Conservation (phyloP, 1,140 invertebrate species). For the Solenopsis fugax region DNA sequence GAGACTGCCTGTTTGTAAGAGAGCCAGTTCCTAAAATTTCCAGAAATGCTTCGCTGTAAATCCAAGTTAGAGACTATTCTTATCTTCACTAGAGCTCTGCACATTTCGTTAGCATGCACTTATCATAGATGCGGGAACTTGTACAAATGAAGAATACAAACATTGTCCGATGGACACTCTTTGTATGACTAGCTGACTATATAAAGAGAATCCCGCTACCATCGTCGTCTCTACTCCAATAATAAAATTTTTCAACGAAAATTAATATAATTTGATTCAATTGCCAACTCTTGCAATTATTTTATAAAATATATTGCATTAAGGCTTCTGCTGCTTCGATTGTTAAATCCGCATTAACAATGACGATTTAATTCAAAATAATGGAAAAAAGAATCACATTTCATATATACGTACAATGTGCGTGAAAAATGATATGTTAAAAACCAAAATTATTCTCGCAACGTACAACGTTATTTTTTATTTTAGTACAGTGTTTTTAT, state of each 20-base stretch:
- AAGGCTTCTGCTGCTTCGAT: background rate
- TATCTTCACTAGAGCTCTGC: conserved; percentile 35
- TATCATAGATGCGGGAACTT: conserved; percentile 59
- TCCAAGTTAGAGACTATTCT: conserved; percentile 40
- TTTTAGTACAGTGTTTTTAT: no score
- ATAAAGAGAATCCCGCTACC: conserved; percentile 15
- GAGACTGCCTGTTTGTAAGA: conserved; percentile 27
- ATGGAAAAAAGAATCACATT: no score
- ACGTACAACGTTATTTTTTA: no score
- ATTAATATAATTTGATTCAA: background rate
- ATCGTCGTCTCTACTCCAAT: conserved; percentile 5
- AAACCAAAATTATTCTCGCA: no score
- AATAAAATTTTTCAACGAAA: background rate
- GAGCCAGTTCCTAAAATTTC: conserved; percentile 20
- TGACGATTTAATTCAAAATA: no score
- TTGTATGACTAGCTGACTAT: conserved; percentile 41
- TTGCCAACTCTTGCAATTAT: background rate
- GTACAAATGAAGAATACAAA: conserved; percentile 60
- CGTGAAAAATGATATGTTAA: no score
- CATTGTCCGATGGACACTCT: background rate
- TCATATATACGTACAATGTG: no score
- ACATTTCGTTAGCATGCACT: conserved; percentile 65
- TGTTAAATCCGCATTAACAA: no score
- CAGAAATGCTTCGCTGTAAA: conserved; percentile 51
- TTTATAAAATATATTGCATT: background rate